phyloP scores from a whole-genome alignment of 2,797 vertebrate genomes.

The Liparis tanakae region DNA sequence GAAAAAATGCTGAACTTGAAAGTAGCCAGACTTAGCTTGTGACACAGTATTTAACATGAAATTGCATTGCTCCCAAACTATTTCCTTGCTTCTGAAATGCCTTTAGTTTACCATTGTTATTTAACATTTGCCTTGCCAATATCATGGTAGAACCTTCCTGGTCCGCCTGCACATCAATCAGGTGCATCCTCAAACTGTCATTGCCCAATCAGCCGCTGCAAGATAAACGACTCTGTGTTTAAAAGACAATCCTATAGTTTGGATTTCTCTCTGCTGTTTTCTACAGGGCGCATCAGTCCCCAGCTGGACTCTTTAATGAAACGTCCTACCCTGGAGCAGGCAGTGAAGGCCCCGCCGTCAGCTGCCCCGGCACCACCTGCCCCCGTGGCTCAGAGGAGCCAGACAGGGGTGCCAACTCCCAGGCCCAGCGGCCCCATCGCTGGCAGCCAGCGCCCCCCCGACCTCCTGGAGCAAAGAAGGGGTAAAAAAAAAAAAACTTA shows the following conservation, averaged over 20 bases:
- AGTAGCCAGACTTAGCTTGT: too few species aligned
- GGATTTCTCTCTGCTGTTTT: not conserved
- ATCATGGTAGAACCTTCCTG: not conserved
- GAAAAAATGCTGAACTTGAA: too few species aligned
- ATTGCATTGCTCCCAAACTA: not conserved
- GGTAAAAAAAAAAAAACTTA: conserved; percentile 74
- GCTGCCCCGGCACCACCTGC: conserved; percentile 77
- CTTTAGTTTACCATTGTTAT: not conserved
- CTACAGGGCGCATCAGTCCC: conserved; percentile 87
- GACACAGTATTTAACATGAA: too few species aligned
- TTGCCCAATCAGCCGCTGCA: not conserved
- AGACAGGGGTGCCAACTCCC: conserved; percentile 58
- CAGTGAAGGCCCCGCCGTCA: conserved; percentile 81
- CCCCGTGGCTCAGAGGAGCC: conserved; percentile 86
- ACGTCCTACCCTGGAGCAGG: conserved; percentile 86
- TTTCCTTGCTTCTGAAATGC: not conserved
- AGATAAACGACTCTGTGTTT: not conserved
- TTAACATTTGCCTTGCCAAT: not conserved
- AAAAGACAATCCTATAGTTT: not conserved
- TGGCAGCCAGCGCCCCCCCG: conserved; percentile 86
- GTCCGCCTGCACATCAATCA: not conserved
- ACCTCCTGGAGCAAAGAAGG: conserved; percentile 90
- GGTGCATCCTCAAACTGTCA: not conserved
- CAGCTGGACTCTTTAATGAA: conserved; percentile 87
- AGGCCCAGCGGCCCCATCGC: conserved; percentile 79